Percentiles rank a stretch among this genome's conserved stretches.
phyloP scores from a whole-genome alignment of 2,113 vertebrate species.

The Cinclus cinclus region DNA sequence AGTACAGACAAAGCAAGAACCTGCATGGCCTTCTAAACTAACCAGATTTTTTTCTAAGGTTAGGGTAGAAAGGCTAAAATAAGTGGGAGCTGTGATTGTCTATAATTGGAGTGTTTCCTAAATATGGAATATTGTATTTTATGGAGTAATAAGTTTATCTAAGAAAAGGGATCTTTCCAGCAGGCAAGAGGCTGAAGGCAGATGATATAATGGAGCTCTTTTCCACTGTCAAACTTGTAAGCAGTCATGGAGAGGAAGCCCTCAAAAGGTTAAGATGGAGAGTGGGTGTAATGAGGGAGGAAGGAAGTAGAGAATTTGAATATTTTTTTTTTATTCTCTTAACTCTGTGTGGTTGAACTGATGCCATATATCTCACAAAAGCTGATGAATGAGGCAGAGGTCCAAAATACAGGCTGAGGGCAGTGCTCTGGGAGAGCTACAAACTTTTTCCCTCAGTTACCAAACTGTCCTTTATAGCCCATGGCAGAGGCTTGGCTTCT shows the following conservation, averaged over 20 bases:
- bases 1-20: not conserved
- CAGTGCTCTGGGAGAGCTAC: not conserved
- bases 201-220: conserved; percentile 40
- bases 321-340: not conserved
- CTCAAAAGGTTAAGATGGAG: conserved; percentile 24
- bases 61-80: conserved; percentile 4
- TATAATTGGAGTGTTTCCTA: not conserved
- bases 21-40: not conserved
- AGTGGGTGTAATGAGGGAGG: conserved; percentile 50
- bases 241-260: conserved; percentile 25
- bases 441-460: not conserved
- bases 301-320: conserved; percentile 36
- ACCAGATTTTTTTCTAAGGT: not conserved
- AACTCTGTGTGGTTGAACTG: conserved; percentile 3
- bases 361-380: not conserved
- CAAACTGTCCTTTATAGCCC: not conserved
- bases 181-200: conserved; percentile 25
- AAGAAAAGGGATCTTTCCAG: not conserved
- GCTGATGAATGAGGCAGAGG: not conserved
- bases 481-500: not conserved
- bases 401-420: not conserved
- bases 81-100: not conserved
- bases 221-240: conserved; percentile 24
- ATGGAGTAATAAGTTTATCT: not conserved
- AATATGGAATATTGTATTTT: conserved; percentile 12